Percentiles rank a stretch among this genome's conserved stretches.
Conservation (phyloP, 2,888 invertebrate genomes). For the Dorcus hopei region DNA sequence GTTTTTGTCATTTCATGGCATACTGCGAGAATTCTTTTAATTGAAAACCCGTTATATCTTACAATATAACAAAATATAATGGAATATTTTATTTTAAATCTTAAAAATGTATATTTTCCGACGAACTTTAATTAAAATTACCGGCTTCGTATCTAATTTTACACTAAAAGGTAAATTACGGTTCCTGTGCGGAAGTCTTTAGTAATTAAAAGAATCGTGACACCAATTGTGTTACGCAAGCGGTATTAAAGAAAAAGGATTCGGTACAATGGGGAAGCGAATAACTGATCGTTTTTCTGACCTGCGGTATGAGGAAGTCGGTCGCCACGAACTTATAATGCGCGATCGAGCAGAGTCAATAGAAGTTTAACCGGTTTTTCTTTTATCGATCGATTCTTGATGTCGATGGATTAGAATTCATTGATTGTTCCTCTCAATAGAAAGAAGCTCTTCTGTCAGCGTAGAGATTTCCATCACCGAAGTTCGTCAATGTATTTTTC, state of each 20-base stretch:
- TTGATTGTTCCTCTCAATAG: conserved; percentile 11
- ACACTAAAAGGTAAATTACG: too few relatives aligned
- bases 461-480: neutral
- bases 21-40: too few relatives aligned
- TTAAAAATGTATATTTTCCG: too few relatives aligned
- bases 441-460: neutral
- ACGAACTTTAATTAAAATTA: too few relatives aligned
- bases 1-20: too few relatives aligned
- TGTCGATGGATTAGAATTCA: conserved; percentile 14
- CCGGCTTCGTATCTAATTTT: too few relatives aligned
- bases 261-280: conserved; percentile 6
- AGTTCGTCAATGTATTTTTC: neutral
- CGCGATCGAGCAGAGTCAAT: conserved; percentile 19
- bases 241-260: neutral
- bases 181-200: too few relatives aligned
- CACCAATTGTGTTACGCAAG: neutral
- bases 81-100: too few relatives aligned
- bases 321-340: neutral
- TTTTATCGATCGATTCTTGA: conserved; percentile 13
- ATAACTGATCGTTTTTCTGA: neutral
- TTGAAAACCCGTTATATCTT: too few relatives aligned
- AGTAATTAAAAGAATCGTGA: too few relatives aligned
- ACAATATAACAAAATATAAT: too few relatives aligned
- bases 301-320: conserved; percentile 5
- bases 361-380: conserved; percentile 29